phyloP scores from a whole-genome alignment of 2,888 invertebrate genomes.

The Rosalia funebris region DNA sequence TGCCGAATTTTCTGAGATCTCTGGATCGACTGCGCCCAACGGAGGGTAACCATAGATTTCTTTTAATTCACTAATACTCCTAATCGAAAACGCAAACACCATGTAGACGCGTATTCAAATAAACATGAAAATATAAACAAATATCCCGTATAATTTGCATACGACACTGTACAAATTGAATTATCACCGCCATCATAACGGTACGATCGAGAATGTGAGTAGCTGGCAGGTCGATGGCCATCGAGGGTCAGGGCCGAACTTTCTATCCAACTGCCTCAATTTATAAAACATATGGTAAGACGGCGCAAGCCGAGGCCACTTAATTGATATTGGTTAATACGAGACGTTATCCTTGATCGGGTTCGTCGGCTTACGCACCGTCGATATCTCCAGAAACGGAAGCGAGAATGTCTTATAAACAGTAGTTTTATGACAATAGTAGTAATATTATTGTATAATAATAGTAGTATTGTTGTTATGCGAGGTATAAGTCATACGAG shows the following conservation, averaged over 20 bases:
- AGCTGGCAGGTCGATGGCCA: slow-evolving; percentile 38
- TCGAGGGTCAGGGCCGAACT: slow-evolving; percentile 41
- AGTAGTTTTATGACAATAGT: too few relatives aligned
- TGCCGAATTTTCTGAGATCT: too few relatives aligned
- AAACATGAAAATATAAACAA: too few relatives aligned
- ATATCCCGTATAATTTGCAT: not conserved
- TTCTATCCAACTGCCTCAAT: slow-evolving; percentile 31
- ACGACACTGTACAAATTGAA: not conserved
- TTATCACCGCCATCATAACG: slow-evolving; percentile 6
- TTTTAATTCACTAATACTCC: too few relatives aligned
- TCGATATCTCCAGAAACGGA: not conserved
- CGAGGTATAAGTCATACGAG: too few relatives aligned
- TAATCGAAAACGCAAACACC: too few relatives aligned
- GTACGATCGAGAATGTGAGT: slow-evolving; percentile 16
- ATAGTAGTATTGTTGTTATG: too few relatives aligned
- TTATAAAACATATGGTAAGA: not conserved
- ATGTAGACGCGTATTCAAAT: too few relatives aligned
- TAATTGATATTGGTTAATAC: not conserved
- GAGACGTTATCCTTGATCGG: slow-evolving; percentile 8
- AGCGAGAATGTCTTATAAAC: too few relatives aligned
- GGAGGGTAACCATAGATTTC: too few relatives aligned
- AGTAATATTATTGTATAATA: too few relatives aligned
- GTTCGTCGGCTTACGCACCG: not conserved
- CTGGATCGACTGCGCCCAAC: too few relatives aligned
- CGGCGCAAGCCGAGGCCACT: not conserved